Percentiles rank a stretch among this genome's conserved stretches.
These are phyloP conservation scores for Drosophila truncata DNA, from an alignment of 1,140 invertebrate species.

Conservation along the genomic window DNA sequence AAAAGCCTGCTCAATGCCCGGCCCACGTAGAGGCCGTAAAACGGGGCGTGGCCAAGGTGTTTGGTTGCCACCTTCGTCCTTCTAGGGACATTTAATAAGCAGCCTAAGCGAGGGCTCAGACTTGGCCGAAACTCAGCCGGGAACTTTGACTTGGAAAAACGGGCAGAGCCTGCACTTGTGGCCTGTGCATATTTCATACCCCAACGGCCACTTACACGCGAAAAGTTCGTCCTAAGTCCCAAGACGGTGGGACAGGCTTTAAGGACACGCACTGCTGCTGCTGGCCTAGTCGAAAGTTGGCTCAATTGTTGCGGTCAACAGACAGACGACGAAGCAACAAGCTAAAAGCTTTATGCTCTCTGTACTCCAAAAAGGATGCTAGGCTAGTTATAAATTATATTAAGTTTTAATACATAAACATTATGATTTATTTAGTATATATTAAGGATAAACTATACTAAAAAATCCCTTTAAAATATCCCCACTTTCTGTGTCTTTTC, in stretches of 20 bases:
- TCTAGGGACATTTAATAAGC: slow-evolving; percentile 56
- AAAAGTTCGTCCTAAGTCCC: slow-evolving; percentile 14
- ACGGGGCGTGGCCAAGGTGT: slow-evolving; percentile 42
- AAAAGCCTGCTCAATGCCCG: slow-evolving; percentile 52
- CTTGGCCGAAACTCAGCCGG: slow-evolving; percentile 1
- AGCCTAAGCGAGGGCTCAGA: slow-evolving; percentile 33
- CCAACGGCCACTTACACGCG: slow-evolving; percentile 28
- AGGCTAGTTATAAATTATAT: background rate
- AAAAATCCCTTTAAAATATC: background rate
- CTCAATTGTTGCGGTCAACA: background rate
- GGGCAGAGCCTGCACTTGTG: slow-evolving; percentile 32
- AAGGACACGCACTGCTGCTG: slow-evolving; percentile 29
- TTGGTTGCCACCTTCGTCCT: slow-evolving; percentile 19
- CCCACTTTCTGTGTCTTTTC: background rate
- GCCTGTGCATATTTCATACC: slow-evolving; percentile 46
- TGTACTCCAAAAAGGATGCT: background rate
- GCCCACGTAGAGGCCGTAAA: slow-evolving; percentile 45
- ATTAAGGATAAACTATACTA: too few relatives aligned
- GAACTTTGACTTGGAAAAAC: slow-evolving; percentile 26
- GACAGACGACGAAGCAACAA: slow-evolving; percentile 13
- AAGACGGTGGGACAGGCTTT: slow-evolving; percentile 18
- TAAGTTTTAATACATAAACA: background rate
- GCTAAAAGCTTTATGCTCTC: slow-evolving; percentile 3
- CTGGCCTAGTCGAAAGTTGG: slow-evolving; percentile 15
- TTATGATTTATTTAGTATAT: too few relatives aligned